phyloP scores from a whole-genome alignment of 2,888 invertebrate species.

The Ochropleura plecta region DNA sequence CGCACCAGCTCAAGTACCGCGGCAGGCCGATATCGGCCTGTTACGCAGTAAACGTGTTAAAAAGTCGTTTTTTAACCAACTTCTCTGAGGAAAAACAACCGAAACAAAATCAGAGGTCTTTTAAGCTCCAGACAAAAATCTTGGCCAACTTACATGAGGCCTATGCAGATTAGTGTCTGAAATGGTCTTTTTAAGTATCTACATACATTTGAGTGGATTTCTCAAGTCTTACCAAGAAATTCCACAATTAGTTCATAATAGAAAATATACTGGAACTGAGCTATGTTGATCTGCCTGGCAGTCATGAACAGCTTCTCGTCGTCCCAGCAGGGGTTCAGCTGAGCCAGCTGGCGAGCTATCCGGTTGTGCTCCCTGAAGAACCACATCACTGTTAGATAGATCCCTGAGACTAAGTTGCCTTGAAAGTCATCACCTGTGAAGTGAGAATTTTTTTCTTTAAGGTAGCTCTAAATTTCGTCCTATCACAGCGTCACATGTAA shows the following conservation, averaged over 20 bases:
- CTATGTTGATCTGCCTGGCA: constrained; percentile 93
- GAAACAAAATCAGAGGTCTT: too few relatives aligned
- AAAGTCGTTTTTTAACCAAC: too few relatives aligned
- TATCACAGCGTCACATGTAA: background rate
- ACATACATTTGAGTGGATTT: too few relatives aligned
- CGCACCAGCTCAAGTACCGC: too few relatives aligned
- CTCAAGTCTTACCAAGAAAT: constrained; percentile 93
- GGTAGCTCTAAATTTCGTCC: background rate
- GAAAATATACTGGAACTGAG: constrained; percentile 94
- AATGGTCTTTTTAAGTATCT: too few relatives aligned
- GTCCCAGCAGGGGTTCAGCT: constrained; percentile 96
- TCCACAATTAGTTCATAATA: constrained; percentile 95
- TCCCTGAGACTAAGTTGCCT: constrained; percentile 66
- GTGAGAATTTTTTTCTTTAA: background rate
- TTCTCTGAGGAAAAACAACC: too few relatives aligned
- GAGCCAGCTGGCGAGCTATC: constrained; percentile 92
- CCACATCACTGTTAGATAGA: constrained; percentile 67
- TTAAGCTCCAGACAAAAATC: too few relatives aligned
- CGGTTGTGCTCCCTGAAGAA: constrained; percentile 94
- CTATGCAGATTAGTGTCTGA: too few relatives aligned
- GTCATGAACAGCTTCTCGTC: constrained; percentile 93
- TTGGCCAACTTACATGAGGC: too few relatives aligned
- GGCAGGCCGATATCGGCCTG: too few relatives aligned
- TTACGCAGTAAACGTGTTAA: too few relatives aligned
- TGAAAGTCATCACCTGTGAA: constrained; percentile 60